Base-by-base conservation (phyloP, 2,113 vertebrate genomes). In the Bungarus multicinctus region DNA sequence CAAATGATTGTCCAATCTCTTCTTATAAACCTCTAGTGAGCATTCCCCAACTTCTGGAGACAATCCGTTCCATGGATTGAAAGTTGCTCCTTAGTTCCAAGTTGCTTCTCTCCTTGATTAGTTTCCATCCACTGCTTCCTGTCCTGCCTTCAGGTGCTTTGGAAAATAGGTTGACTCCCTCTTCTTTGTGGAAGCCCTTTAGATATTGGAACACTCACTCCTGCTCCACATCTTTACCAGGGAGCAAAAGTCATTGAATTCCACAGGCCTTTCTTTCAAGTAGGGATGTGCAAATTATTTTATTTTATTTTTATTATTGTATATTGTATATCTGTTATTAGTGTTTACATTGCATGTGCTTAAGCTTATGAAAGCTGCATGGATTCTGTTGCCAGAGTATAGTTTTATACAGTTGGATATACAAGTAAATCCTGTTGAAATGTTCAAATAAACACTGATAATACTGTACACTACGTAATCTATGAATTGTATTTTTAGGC, bases 321-420 rank as follows among this genome's bases (percentile, higher is more conserved):
- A 20, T n/a, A n/a, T n/a, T n/a, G n/a, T n/a, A n/a, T n/a, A n/a
- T n/a, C n/a, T n/a, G n/a, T n/a, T n/a, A n/a, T n/a, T n/a, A n/a
- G n/a, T n/a, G n/a, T 74, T 81, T 81, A 81, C 7, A 39, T 20
- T 81, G n/a, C 69, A 39, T 5, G 20, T 1, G 0, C 30, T 69
- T 30, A 69, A n/a, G n/a, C 16, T 81, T 3, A 22, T 81, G 74
- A 39, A 81, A 81, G 74, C 6, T 43, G 6, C 74, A 81, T 43
- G n/a, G 34, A 89, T 43, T 58, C 30, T 90, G 60, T 22, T 53
- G 30, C 34, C 60, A 85, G 60, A 25, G 47, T 23, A n/a, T 89
- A 81, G 45, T 5, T 0, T 87, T 5, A 0, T 0, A 2, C 5
- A 34, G 55, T 20, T 30, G 47, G 12, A 0, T 1, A 4, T 2